A percentile compares a stretch with the other conserved stretches of the same genome.
Conservation (phyloP, 1,140 invertebrate genomes). For the Oryzaephilus surinamensis region DNA sequence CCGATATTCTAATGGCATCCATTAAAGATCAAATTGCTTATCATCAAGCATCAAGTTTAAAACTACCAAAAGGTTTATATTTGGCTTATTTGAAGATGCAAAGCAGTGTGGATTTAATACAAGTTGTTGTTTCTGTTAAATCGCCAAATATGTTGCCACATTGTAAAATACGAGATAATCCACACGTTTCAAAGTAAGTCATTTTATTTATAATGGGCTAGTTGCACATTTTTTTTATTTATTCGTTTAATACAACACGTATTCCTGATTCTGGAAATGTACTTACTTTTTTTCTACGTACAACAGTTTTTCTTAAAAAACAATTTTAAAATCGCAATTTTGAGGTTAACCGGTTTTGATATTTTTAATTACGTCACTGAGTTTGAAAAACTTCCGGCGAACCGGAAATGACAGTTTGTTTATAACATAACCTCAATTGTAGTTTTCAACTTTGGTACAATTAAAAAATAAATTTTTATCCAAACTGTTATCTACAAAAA, state of each 20-base stretch:
- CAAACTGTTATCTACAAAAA: too few relatives aligned
- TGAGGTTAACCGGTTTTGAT: too few relatives aligned
- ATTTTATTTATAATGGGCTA: background rate
- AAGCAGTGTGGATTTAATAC: conserved; percentile 86
- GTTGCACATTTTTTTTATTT: background rate
- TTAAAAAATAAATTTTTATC: too few relatives aligned
- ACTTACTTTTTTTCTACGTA: background rate
- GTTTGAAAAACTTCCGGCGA: too few relatives aligned
- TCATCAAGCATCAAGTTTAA: conserved; percentile 75
- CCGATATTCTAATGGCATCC: conserved; percentile 71
- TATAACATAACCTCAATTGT: too few relatives aligned
- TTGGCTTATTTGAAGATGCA: conserved; percentile 92
- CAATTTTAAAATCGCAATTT: background rate
- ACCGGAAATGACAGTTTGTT: too few relatives aligned
- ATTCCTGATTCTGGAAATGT: too few relatives aligned
- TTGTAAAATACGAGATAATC: conserved; percentile 84
- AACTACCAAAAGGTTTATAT: conserved; percentile 77
- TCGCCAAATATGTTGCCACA: conserved; percentile 89
- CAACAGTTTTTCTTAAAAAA: background rate
- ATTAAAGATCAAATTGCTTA: conserved; percentile 87
- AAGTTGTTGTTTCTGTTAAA: conserved; percentile 83
- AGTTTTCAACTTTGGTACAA: too few relatives aligned
- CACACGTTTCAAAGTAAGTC: conserved; percentile 86
- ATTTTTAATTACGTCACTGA: too few relatives aligned
- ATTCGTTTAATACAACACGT: too few relatives aligned